Evolutionary conservation across 37 sponge, comb jelly and placozoan species (phyloP), one percentile per base, ranked within the genome.

Genomic region (Spongilla lacustris): DNA sequence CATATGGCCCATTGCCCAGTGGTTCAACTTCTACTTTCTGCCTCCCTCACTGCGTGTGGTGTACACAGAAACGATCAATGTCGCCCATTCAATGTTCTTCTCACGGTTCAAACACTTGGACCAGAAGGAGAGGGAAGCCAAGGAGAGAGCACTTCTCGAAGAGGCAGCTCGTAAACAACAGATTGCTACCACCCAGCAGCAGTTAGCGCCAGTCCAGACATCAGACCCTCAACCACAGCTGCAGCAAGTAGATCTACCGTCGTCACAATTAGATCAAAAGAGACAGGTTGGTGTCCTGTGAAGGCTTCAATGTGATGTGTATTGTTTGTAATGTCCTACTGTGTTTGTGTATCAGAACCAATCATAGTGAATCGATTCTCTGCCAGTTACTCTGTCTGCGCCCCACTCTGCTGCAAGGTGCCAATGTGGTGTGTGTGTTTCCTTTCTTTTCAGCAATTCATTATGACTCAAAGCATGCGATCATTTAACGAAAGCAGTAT

Each of bases 1-100:
- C 12, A 68, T 95, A 26, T 95, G 95, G 95, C 95, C 95, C n/a
- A 76, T 81, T 32, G 73, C 71, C 0, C 95, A 95, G 82, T 31
- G 86, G 14, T 5, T 93, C 75, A 96, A 96, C 83, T 96, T 96
- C 81, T 88, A 76, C 81, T 93, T 82, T 29, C 50, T 93, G 11
- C 96, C 96, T 5, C 66, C 81, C 12, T 66, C 80, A 29, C 76
- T 88, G 25, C 74, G 96, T 21, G 80, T 96, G 22, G 50, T 88
- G 6, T 93, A 78, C 48, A 38, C 71, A 71, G 89, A 88, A 66
- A 12, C 78, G 19, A 69, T 88, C 14, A n/a, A 83, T 66, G 58
- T 96, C 13, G 74, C 28, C 25, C 93, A 91, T 91, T 66, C 68
- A 25, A 84, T 90, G 72, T 90, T 90, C 50, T 83, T 95, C 36